These are phyloP conservation scores for Limenitis camilla DNA, from an alignment of 2,888 invertebrate species.

Conservation along the genomic window DNA sequence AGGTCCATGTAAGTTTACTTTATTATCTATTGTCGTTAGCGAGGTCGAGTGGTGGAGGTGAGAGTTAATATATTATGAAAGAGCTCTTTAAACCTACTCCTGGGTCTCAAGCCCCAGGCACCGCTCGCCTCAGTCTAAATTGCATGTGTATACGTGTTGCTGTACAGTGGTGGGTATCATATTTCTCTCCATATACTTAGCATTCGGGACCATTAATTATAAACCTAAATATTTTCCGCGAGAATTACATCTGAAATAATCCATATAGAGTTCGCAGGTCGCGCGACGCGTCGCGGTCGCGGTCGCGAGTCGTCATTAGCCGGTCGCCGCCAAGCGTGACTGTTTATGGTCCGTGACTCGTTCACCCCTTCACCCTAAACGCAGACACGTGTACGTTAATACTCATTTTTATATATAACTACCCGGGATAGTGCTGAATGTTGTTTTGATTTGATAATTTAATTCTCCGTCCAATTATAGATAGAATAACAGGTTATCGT, in stretches of 20 bases:
- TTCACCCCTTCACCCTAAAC: conserved; percentile 65
- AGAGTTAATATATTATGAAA: too few species aligned
- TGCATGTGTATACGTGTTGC: too few species aligned
- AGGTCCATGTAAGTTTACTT: too few species aligned
- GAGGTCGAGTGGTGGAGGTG: too few species aligned
- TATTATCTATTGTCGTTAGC: too few species aligned
- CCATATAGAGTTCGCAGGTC: conserved; percentile 13
- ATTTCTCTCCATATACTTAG: too few species aligned
- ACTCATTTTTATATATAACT: conserved; percentile 53
- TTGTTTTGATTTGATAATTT: conserved; percentile 12
- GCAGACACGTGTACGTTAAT: conserved; percentile 69
- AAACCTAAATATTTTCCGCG: background rate
- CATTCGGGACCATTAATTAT: too few species aligned
- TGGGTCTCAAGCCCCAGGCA: too few species aligned
- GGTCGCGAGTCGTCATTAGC: conserved; percentile 47
- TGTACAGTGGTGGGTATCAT: too few species aligned
- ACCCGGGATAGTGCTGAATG: conserved; percentile 13
- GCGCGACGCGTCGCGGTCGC: conserved; percentile 26
- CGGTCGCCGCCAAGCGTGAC: conserved; percentile 60
- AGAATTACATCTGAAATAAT: conserved; percentile 6
- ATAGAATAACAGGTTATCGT: background rate
- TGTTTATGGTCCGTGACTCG: conserved; percentile 66
- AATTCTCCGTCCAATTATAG: conserved; percentile 14
- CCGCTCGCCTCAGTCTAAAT: too few species aligned
- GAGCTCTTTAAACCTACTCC: too few species aligned